Evolutionary conservation across 1,140 invertebrate genomes (phyloP), one percentile per base, ranked within the genome.

Genomic region (Drosophila setifemur): DNA sequence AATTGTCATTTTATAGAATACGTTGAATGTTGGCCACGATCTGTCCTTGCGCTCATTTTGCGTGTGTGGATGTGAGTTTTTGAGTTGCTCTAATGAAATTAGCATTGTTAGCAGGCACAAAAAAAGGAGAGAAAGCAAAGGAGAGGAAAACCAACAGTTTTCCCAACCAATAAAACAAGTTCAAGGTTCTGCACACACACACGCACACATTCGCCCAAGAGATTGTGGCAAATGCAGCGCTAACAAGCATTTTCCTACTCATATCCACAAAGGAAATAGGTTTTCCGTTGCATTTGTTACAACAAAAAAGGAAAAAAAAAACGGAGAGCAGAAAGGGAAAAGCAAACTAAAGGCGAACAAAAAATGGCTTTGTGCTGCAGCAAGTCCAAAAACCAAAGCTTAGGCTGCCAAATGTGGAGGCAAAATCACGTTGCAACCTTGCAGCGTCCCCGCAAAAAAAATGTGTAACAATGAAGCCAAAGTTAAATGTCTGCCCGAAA

Each of bases 201-300:
- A 35, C 39, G 26, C 23, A 33, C 40, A 43, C 12, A 21, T 19
- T 45, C 9, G 16, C 12, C 19, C 9, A 33, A 16, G 40, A 14
- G 31, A 35, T 39, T 75, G 73, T 67, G 70, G 48, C 45, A 74
- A 64, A 60, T 72, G 45, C 33, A 53, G 49, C 31, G 61, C 79
- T 85, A 85, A 85, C 79, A 85, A 85, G 79, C 81, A 73, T 72
- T 85, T 85, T 72, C 79, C 81, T 85, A 50, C 71, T 79, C 71
- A 73, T 79, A 85, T 85, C 67, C 66, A 66, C 58, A 83, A 71
- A 73, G 78, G 69, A 83, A 83, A 78, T 83, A 49, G 58, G 73
- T 73, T 77, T 83, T 83, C 78, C 78, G 73, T 77, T 83, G 73
- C 78, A 77, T 73, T 76, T 76, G 67, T 55, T 73, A 73, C 52